Percentiles rank a stretch among this genome's conserved stretches.
These are phyloP conservation scores for Propithecus coquereli DNA, from an alignment of 2,113 vertebrate species.

Conservation along the genomic window DNA sequence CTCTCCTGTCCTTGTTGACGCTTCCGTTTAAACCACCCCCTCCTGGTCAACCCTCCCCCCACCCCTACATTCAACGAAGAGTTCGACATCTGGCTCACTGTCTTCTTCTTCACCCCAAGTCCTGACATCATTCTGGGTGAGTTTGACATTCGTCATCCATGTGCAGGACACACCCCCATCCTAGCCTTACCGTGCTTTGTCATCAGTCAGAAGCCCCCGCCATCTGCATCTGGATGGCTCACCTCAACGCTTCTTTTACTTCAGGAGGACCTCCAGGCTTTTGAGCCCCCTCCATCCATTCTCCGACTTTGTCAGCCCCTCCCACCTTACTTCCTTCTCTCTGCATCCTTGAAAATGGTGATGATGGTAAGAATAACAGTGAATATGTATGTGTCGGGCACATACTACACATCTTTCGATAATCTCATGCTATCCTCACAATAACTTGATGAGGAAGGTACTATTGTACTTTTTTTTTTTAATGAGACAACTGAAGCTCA, in stretches of 20 bases:
- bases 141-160: conserved; percentile 64
- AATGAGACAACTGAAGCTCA: conserved; percentile 17
- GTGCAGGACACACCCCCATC: conserved; percentile 54
- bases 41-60: conserved; percentile 3
- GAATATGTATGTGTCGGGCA: conserved; percentile 11
- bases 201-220: background rate
- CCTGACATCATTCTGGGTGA: conserved; percentile 75
- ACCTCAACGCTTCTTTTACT: background rate
- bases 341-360: conserved; percentile 4
- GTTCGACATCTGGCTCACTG: conserved; percentile 73
- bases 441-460: conserved; percentile 27
- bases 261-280: background rate
- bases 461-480: background rate
- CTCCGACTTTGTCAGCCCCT: background rate
- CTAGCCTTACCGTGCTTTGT: conserved; percentile 42
- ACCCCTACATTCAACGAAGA: conserved; percentile 65
- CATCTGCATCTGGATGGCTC: background rate
- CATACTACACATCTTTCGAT: background rate
- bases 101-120: conserved; percentile 74
- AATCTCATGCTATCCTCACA: background rate
- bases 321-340: background rate
- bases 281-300: background rate
- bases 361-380: background rate
- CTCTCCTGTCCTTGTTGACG: background rate
- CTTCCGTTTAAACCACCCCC: conserved; percentile 41